Base-by-base conservation (phyloP, 2,888 invertebrate species). In the Colletes collaris region DNA sequence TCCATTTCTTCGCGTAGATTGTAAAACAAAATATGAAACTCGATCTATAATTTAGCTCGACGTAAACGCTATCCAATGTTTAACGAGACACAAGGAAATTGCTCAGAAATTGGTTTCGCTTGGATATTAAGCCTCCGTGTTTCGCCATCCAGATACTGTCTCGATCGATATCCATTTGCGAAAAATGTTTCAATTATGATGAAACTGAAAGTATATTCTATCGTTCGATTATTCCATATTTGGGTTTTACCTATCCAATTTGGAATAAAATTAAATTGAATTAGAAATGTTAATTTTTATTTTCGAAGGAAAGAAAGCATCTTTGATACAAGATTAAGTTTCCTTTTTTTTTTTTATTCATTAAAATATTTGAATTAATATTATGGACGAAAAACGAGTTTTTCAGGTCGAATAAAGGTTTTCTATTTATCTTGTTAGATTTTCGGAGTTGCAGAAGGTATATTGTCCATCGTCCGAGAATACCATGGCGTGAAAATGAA, bases 391-490 rank as follows among this genome's bases (percentile, higher is more conserved):
- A n/a, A 59, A n/a, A 13, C 1, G 10, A 35, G 3, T 10, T 16
- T 0, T 27, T 27, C 27, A 27, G 4, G 40, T 37, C 16, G 37
- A n/a, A 11, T n/a, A 50, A 27, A 53, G n/a, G 3, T 59, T 49
- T 11, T 37, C 58, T 44, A 52, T 49, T 50, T 60, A 35, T 72
- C 65, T 68, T 40, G 19, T 50, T 59, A 91, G 90, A 49, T 86
- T 63, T 85, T 85, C 50, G 89, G 89, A 35, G 70, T 70, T 1
- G 56, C 72, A 19, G 85, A 88, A 55, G 88, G 87, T 66, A 37
- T 77, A 6, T 52, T 71, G 40, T 68, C 83, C n/a, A 87, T 89
- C 52, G 37, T 88, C 44, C 78, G 60, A 49, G 74, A 80, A 35
- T 89, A 86, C 16, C 40, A 49, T 0, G 75, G 27, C 1, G 66